Evolutionary conservation across 2,797 vertebrate genomes (phyloP).

Genomic region (Parauchenoglanis punctatus): DNA sequence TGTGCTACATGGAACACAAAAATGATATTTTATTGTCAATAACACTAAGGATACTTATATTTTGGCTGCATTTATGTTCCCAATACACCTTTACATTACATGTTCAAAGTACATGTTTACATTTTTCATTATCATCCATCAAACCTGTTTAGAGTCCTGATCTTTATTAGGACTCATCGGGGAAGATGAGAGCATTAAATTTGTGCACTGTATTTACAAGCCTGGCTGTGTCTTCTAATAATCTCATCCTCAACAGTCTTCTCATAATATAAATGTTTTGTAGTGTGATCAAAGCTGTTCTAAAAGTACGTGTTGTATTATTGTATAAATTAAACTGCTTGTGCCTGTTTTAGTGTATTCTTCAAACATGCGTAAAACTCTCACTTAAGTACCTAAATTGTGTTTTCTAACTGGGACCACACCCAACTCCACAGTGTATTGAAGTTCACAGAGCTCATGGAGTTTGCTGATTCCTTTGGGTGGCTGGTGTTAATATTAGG

Average conservation of each 20-base stretch:
- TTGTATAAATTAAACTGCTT: background rate
- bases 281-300: constrained; percentile 18
- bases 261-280: background rate
- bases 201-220: background rate
- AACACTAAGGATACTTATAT: background rate
- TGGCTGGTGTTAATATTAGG: background rate
- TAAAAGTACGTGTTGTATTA: constrained; percentile 8
- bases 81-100: background rate
- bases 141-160: background rate
- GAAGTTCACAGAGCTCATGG: background rate
- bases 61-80: background rate
- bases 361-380: constrained; percentile 1
- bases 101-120: background rate
- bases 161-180: background rate
- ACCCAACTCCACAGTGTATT: background rate
- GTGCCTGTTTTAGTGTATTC: background rate
- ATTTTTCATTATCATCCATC: background rate
- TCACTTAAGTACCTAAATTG: constrained; percentile 4
- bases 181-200: background rate
- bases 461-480: background rate
- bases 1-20: background rate
- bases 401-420: background rate
- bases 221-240: background rate
- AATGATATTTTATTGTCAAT: background rate
- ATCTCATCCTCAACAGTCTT: constrained; percentile 40